Evolutionary conservation across 2,113 vertebrate species (phyloP).

Genomic region (Psophia crepitans): DNA sequence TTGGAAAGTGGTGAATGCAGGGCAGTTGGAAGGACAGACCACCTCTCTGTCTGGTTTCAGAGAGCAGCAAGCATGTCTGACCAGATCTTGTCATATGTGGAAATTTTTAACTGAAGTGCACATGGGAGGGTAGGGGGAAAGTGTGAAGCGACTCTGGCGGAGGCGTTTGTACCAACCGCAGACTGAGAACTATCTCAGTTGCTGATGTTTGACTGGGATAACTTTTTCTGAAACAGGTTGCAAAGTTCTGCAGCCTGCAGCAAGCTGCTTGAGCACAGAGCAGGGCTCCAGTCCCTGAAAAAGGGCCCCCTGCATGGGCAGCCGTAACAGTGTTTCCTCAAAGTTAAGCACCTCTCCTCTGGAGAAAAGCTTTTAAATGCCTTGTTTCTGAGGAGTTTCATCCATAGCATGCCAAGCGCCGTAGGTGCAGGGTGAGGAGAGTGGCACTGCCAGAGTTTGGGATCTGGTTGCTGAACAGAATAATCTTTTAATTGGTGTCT

Average conservation of each 20-base stretch:
- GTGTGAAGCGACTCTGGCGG: neutral
- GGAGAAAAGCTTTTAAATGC: neutral
- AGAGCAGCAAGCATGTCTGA: neutral
- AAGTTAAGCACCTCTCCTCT: neutral
- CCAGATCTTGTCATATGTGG: neutral
- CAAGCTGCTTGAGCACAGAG: neutral
- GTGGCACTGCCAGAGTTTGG: neutral
- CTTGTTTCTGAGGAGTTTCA: neutral
- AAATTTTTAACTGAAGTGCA: neutral
- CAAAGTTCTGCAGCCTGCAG: neutral
- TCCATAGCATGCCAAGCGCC: rapidly evolving
- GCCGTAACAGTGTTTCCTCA: rapidly evolving
- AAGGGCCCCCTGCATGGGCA: neutral
- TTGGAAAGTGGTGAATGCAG: neutral
- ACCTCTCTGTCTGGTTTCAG: neutral
- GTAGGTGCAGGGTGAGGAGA: neutral
- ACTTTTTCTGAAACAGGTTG: no score
- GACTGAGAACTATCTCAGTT: neutral
- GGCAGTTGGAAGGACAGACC: neutral
- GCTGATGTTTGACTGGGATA: no score
- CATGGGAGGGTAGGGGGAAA: no score
- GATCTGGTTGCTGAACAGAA: rapidly evolving
- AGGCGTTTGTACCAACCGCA: neutral
- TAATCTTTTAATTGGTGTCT: neutral
- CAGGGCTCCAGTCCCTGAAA: neutral